A percentile compares a stretch with the other conserved stretches of the same genome.
Conservation (phyloP, 1,140 invertebrate species). For the Octopus bimaculoides region DNA sequence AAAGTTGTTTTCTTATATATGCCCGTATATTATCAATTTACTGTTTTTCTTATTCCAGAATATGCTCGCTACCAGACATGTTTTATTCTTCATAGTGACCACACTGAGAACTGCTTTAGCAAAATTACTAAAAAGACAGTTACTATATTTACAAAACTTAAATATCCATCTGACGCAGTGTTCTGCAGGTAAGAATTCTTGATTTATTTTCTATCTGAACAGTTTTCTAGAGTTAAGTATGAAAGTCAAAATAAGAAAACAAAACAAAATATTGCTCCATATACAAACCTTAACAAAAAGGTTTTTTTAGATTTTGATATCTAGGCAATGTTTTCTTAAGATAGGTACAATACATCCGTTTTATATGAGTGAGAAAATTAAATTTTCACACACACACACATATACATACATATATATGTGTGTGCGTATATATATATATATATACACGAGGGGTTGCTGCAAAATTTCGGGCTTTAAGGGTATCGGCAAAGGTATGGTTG, state of each 20-base stretch:
- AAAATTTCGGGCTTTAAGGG: neutral
- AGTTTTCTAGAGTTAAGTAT: too few relatives aligned
- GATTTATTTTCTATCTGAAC: too few relatives aligned
- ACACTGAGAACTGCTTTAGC: neutral
- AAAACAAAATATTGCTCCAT: too few relatives aligned
- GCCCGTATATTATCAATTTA: neutral
- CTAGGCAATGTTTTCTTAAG: too few relatives aligned
- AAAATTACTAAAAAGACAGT: neutral
- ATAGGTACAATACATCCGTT: too few relatives aligned
- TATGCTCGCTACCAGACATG: neutral
- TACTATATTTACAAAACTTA: neutral
- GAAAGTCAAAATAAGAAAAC: too few relatives aligned
- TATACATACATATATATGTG: too few relatives aligned
- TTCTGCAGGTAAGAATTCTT: neutral
- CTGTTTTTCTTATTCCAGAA: neutral
- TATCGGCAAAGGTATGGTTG: too few relatives aligned
- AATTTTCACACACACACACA: too few relatives aligned
- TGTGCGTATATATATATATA: neutral
- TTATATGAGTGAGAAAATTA: too few relatives aligned
- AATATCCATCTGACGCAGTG: neutral
- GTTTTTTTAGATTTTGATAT: too few relatives aligned
- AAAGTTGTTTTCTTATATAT: neutral
- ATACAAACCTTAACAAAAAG: too few relatives aligned
- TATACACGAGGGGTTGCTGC: neutral
- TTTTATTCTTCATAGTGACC: neutral